phyloP scores from a whole-genome alignment of 2,113 vertebrate species.

The Aythya baeri region DNA sequence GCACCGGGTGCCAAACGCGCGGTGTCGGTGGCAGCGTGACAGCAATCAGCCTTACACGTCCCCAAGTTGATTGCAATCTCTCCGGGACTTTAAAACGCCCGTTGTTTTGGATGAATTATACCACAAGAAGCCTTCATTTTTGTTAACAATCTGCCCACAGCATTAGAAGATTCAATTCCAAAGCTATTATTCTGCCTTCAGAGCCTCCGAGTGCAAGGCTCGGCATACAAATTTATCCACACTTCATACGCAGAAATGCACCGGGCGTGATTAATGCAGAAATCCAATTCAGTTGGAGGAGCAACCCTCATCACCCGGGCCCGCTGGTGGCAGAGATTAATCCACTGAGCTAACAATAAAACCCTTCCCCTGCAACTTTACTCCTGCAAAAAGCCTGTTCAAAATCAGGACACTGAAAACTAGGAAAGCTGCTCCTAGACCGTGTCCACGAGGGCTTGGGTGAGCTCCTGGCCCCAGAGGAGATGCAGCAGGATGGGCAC shows the following conservation, averaged over 20 bases:
- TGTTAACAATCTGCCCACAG: constrained; percentile 70
- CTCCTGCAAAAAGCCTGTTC: neutral
- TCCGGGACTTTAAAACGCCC: constrained; percentile 54
- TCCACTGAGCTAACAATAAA: constrained; percentile 45
- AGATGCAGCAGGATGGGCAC: neutral
- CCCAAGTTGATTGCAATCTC: constrained; percentile 62
- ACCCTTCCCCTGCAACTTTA: neutral
- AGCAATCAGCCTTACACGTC: constrained; percentile 53
- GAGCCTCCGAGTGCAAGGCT: constrained; percentile 45
- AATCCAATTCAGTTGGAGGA: constrained; percentile 48
- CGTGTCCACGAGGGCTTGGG: neutral
- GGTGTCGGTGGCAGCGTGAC: neutral
- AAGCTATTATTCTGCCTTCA: constrained; percentile 68
- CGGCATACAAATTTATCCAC: constrained; percentile 61
- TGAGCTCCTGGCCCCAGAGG: neutral
- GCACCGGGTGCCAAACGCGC: neutral
- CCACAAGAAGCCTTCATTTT: constrained; percentile 62
- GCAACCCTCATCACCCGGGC: constrained; percentile 27
- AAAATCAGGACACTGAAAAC: neutral
- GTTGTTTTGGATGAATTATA: constrained; percentile 71
- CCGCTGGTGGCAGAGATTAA: constrained; percentile 35
- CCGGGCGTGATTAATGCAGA: constrained; percentile 42
- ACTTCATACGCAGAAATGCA: constrained; percentile 36
- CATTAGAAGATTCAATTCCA: constrained; percentile 70
- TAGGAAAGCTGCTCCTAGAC: neutral